These are phyloP conservation scores for Pedicia rivosa DNA, from an alignment of 2,888 invertebrate genomes.

Conservation along the genomic window DNA sequence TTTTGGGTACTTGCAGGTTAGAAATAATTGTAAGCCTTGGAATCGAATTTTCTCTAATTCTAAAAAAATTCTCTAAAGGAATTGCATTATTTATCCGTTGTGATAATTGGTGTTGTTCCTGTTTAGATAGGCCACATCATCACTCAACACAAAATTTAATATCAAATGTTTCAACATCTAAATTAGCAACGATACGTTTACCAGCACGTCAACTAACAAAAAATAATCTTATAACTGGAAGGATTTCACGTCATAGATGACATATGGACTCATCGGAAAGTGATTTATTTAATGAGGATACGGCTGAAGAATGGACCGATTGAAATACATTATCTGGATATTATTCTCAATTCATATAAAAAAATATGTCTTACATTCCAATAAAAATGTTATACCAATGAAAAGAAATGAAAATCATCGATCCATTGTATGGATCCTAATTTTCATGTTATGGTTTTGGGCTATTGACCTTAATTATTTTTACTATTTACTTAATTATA, in stretches of 20 bases:
- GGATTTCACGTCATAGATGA: constrained; percentile 24
- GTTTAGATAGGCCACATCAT: constrained; percentile 23
- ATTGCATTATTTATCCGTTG: constrained; percentile 24
- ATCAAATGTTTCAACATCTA: constrained; percentile 27
- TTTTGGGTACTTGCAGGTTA: constrained; percentile 25
- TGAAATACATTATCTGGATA: too few species aligned
- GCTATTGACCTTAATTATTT: too few species aligned
- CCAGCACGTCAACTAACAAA: constrained; percentile 21
- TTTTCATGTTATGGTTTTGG: too few species aligned
- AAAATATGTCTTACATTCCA: too few species aligned
- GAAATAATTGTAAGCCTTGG: neutral
- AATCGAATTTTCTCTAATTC: neutral
- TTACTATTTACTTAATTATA: too few species aligned
- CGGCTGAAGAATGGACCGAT: constrained; percentile 19
- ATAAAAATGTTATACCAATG: too few species aligned
- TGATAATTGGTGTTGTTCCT: constrained; percentile 27
- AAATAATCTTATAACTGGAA: constrained; percentile 20
- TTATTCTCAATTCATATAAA: too few species aligned
- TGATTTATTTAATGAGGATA: constrained; percentile 24
- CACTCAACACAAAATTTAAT: constrained; percentile 22
- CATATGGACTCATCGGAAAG: constrained; percentile 28
- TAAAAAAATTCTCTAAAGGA: constrained; percentile 1
- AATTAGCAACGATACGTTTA: constrained; percentile 23
- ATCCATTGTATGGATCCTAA: too few species aligned
- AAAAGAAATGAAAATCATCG: too few species aligned